Evolutionary conservation across 2,113 vertebrate genomes (phyloP).

Genomic region (Hoplias malabaricus): DNA sequence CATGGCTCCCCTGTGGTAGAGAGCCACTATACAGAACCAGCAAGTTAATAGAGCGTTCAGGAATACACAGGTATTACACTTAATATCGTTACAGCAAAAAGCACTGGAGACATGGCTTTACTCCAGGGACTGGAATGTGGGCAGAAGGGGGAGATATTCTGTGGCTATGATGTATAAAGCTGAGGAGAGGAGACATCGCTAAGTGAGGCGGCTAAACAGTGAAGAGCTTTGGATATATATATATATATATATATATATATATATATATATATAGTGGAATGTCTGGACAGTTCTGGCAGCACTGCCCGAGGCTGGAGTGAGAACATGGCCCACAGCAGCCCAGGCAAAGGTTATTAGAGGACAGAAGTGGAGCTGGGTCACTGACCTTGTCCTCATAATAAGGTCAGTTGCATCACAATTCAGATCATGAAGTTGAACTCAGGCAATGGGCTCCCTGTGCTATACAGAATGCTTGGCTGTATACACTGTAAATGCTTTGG

Average conservation of each 20-base stretch:
- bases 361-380: slow-evolving; percentile 13
- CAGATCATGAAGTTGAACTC: neutral
- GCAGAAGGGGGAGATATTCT: slow-evolving; percentile 3
- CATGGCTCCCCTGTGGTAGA: slow-evolving; percentile 17
- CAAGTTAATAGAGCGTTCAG: slow-evolving; percentile 60
- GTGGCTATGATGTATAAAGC: slow-evolving; percentile 37
- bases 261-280: too few species aligned
- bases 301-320: neutral
- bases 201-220: slow-evolving; percentile 47
- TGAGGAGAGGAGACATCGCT: slow-evolving; percentile 39
- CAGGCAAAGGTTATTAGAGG: neutral
- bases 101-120: slow-evolving; percentile 32
- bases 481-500: neutral
- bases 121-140: neutral
- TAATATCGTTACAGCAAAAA: slow-evolving; percentile 52
- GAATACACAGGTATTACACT: slow-evolving; percentile 50
- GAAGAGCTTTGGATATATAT: slow-evolving; percentile 22
- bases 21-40: slow-evolving; percentile 41
- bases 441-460: neutral
- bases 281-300: slow-evolving; percentile 15
- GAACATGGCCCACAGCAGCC: neutral
- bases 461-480: neutral
- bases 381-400: neutral
- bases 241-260: too few species aligned
- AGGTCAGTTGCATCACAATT: neutral